Conservation (phyloP, 2,888 invertebrate genomes). For the Sturmia bella region DNA sequence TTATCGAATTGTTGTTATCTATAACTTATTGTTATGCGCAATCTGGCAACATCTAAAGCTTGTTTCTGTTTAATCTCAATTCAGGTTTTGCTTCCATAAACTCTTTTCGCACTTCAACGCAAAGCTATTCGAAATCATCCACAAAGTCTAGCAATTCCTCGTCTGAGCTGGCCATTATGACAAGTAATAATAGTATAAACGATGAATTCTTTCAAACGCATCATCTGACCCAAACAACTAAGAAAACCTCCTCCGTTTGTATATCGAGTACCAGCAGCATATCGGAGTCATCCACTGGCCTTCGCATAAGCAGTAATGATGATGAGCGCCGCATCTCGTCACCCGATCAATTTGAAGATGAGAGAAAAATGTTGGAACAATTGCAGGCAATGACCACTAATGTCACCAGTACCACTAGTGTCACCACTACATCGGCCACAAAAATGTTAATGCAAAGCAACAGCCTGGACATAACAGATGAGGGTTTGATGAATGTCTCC, state of each 20-base stretch:
- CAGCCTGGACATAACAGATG: conserved; percentile 73
- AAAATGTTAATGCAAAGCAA: conserved; percentile 71
- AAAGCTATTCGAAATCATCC: conserved; percentile 83
- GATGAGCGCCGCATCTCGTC: conserved; percentile 71
- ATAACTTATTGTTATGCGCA: neutral
- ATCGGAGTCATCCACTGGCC: conserved; percentile 47
- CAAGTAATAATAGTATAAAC: conserved; percentile 71
- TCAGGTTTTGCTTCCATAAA: conserved; percentile 86
- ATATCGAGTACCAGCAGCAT: conserved; percentile 70
- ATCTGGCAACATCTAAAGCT: conserved; percentile 9
- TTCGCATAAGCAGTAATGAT: conserved; percentile 64
- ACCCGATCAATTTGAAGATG: conserved; percentile 69
- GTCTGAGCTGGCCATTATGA: conserved; percentile 75
- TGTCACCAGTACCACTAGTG: conserved; percentile 62
- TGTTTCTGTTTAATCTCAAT: neutral
- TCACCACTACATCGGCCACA: conserved; percentile 33
- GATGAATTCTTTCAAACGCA: conserved; percentile 71
- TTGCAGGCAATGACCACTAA: conserved; percentile 70
- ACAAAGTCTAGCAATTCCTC: conserved; percentile 79
- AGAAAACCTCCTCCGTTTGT: conserved; percentile 62
- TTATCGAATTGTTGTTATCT: conserved; percentile 32
- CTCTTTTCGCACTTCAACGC: conserved; percentile 85
- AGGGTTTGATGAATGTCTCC: conserved; percentile 81
- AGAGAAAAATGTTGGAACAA: conserved; percentile 71
- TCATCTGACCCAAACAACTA: conserved; percentile 59